phyloP scores from a whole-genome alignment of 2,113 vertebrate genomes.

The Hylia prasina region DNA sequence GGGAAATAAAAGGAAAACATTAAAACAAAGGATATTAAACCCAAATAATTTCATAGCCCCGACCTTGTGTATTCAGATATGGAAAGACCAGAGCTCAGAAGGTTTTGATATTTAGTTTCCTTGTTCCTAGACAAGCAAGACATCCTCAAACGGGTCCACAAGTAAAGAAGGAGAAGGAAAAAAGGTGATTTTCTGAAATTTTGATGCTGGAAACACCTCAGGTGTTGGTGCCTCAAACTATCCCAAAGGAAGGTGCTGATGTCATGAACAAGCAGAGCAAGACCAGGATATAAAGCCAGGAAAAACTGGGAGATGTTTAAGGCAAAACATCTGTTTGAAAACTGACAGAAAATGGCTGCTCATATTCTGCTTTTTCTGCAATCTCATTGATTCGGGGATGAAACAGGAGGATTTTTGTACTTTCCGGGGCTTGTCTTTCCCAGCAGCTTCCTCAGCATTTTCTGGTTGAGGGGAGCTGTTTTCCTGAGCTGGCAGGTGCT shows the following conservation, averaged over 20 bases:
- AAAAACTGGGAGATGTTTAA: not conserved
- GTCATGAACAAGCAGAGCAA: not conserved
- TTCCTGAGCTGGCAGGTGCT: not conserved
- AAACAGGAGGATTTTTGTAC: not conserved
- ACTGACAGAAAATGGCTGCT: not conserved
- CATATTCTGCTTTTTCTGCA: not conserved
- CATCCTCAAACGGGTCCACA: not conserved
- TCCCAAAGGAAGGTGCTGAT: not conserved
- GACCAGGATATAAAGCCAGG: not conserved
- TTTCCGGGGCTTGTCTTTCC: not conserved
- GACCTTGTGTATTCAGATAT: not conserved
- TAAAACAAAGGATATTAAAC: not conserved
- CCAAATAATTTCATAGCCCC: not conserved
- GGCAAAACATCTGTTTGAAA: not conserved
- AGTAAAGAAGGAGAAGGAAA: not conserved
- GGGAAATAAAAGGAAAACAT: not conserved
- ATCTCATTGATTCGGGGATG: not conserved
- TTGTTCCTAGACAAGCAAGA: not conserved
- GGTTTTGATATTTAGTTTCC: not conserved
- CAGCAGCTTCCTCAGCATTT: not conserved
- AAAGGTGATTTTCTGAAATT: not conserved
- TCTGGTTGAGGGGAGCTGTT: not conserved
- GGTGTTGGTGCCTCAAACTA: not conserved
- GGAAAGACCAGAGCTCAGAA: not conserved
- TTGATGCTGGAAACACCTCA: not conserved